These are phyloP conservation scores for Falco naumanni DNA, from an alignment of 2,797 vertebrate genomes.

Conservation along the genomic window DNA sequence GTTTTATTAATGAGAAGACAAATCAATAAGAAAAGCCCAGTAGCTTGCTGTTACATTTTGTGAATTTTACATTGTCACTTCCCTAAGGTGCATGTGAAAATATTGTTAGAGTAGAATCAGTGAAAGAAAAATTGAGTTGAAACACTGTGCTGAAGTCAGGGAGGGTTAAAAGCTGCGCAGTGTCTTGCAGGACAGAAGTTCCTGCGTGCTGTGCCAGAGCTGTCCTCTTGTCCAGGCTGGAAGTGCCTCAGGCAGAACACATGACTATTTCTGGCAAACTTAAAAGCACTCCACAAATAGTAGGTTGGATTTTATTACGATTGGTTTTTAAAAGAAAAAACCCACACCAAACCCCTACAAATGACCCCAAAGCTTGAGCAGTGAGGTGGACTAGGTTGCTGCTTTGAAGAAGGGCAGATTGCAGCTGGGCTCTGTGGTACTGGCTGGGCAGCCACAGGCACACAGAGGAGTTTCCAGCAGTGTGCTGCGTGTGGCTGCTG, in stretches of 20 bases:
- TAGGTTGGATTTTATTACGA: not conserved
- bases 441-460: not conserved
- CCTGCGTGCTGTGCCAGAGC: accelerated
- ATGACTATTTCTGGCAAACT: not conserved
- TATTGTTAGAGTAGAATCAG: not conserved
- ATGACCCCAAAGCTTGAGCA: not conserved
- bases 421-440: not conserved
- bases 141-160: not conserved
- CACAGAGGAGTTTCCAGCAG: not conserved
- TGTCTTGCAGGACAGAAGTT: not conserved
- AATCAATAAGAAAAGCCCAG: not conserved
- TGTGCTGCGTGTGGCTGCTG: accelerated
- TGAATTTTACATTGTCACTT: not conserved
- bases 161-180: not conserved
- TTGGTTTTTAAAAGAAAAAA: not conserved
- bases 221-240: not conserved
- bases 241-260: not conserved
- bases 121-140: not conserved
- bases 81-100: not conserved
- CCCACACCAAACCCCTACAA: not conserved
- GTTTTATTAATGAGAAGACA: constrained; percentile 2
- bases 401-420: not conserved
- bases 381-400: not conserved
- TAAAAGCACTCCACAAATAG: not conserved
- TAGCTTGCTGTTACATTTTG: not conserved